phyloP scores from a whole-genome alignment of 2,113 vertebrate genomes.

The Carlito syrichta region DNA sequence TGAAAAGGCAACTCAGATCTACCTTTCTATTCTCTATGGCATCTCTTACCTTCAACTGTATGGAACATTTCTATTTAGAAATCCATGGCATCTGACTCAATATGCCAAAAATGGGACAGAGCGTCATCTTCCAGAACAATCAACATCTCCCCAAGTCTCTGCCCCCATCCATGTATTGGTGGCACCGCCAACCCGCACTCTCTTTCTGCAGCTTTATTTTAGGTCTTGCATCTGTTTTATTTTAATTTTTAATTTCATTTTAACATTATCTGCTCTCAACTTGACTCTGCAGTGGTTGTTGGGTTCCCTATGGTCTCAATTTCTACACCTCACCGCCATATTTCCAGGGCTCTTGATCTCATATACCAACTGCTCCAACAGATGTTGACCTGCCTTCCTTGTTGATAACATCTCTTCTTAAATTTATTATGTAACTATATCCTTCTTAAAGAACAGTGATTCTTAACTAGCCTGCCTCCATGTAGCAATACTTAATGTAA shows the following conservation, averaged over 20 bases:
- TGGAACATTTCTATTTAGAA: neutral
- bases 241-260: neutral
- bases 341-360: neutral
- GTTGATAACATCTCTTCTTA: neutral
- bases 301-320: fast-evolving
- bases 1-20: neutral
- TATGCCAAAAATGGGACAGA: neutral
- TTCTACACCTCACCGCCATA: fast-evolving
- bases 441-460: neutral
- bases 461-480: neutral
- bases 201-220: neutral
- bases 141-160: neutral
- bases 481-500: neutral
- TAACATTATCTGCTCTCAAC: neutral
- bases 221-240: neutral
- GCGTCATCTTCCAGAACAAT: neutral
- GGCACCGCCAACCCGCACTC: neutral
- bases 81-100: neutral
- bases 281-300: neutral
- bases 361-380: neutral
- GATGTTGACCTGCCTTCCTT: neutral
- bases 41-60: neutral
- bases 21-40: neutral
- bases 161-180: neutral
- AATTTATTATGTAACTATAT: neutral